Conservation (phyloP, 1,140 invertebrate species). For the Chironomus striatipennis region DNA sequence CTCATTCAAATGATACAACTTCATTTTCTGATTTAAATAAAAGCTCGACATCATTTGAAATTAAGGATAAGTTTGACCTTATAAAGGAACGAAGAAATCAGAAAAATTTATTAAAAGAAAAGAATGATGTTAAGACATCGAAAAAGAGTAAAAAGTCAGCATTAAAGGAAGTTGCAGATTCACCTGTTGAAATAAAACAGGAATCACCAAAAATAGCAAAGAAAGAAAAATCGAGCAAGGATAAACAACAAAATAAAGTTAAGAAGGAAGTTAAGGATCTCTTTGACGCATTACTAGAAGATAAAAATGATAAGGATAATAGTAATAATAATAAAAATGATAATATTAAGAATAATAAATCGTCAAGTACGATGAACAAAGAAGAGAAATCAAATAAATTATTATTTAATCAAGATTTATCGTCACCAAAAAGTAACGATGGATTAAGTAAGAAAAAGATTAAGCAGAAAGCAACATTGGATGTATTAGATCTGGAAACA, state of each 20-base stretch:
- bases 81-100: constrained; percentile 54
- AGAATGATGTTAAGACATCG: no score
- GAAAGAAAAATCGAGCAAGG: constrained; percentile 55
- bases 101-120: constrained; percentile 25
- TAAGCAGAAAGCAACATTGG: constrained; percentile 54
- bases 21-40: background rate
- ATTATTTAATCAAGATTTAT: no score
- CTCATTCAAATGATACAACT: background rate
- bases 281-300: constrained; percentile 31
- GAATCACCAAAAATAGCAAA: constrained; percentile 49
- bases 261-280: background rate
- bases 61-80: constrained; percentile 52
- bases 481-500: constrained; percentile 64
- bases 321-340: constrained; percentile 29
- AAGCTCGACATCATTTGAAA: constrained; percentile 28
- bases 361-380: constrained; percentile 43
- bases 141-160: constrained; percentile 16
- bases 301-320: constrained; percentile 31
- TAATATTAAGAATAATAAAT: constrained; percentile 43
- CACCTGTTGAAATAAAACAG: constrained; percentile 47
- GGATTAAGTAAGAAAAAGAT: constrained; percentile 33
- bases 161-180: constrained; percentile 16
- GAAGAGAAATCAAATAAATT: constrained; percentile 27
- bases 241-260: constrained; percentile 47
- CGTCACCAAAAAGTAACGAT: no score